Base-by-base conservation (phyloP, 2,797 vertebrate species). In the Diceros bicornis region DNA sequence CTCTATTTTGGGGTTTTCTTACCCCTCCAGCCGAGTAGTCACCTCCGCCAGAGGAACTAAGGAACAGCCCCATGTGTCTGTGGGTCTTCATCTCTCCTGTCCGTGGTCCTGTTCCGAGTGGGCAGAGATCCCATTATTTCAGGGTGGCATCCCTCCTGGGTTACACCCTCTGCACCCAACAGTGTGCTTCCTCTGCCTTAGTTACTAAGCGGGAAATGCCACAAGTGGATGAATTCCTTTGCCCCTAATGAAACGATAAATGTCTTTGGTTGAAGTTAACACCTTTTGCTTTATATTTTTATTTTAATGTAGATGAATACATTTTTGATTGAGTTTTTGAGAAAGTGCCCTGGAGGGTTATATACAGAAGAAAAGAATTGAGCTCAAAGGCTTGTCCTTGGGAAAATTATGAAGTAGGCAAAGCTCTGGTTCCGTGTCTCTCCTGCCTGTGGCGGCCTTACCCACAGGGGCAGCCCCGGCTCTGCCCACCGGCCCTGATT, bases 401-500 rank as follows among this genome's bases (percentile, higher is more conserved):
- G 75, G n/a, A 50, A 69, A 78, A 23, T 10, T 18, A 16, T 37
- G 44, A 32, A 32, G 44, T 4, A 0, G 14, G 6, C 47, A n/a
- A 9, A 62, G 17, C 17, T 21, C 71, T 41, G n/a, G 20, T 32
- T 57, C 55, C 6, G 0, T 32, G 61, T 32, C 71, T 64, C 25
- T 57, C 18, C 34, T 18, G 8, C 4, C 41, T 27, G 1, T 17
- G 11, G 18, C n/a, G 11, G 18, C 32, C 86, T 7, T 27, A 4
- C 25, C 59, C 20, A 7, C 2, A 18, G 3, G 37, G 11, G 47
- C 37, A 11, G 20, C 29, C 2, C 4, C 7, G 1, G 69, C 12
- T 5, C 74, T 8, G 20, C 50, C 4, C 4, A 0, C 55, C 0
- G 16, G 10, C 2, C 4, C 64, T 18, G 1, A 23, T 4, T 25